Evolutionary conservation across 1,140 invertebrate genomes (phyloP), one percentile per base, ranked within the genome.

Genomic region (Polyergus mexicanus): DNA sequence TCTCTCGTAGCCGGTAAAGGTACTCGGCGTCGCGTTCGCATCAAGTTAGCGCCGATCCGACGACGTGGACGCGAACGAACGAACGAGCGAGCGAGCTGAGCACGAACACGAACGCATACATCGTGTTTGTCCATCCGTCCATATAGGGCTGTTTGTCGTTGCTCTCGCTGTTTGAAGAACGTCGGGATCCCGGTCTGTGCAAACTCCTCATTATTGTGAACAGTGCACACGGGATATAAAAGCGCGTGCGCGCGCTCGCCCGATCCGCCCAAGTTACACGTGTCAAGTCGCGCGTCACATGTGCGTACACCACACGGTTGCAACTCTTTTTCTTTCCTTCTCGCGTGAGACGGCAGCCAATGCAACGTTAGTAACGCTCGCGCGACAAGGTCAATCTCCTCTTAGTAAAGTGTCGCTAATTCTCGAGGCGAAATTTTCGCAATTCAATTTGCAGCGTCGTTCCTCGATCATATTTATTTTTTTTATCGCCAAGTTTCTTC

Each of bases 131-230:
- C 89, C 92, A 88, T 91, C 89, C 91, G 88, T 93, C 91, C 91
- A 92, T 90, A 90, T 90, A 91, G 90, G 91, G 77, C 89, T 93
- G 92, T 93, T 91, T 92, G 90, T 91, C 86, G 81, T 92, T 91
- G 90, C 92, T 92, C 88, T 91, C 86, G 85, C 86, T 93, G 90
- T 93, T 93, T 94, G 93, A 94, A 93, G 93, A 94, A 94, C 93
- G 92, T 92, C 91, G 91, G 91, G 91, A 93, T 93, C 93, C 92
- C 92, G 91, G 93, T 93, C 93, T 93, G 92, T 93, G 93, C 93
- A 94, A 94, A 93, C 93, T 93, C 92, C 93, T 94, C 93, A 94
- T 94, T 93, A 94, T 94, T 93, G 90, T 92, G 90, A 93, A 92
- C 92, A 92, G 86, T 89, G 91, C 88, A 92, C 91, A 92, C 90